Percentiles rank a stretch among this genome's conserved stretches.
Evolutionary conservation across 2,113 vertebrate species (phyloP).

Genomic region (Istiophorus platypterus): DNA sequence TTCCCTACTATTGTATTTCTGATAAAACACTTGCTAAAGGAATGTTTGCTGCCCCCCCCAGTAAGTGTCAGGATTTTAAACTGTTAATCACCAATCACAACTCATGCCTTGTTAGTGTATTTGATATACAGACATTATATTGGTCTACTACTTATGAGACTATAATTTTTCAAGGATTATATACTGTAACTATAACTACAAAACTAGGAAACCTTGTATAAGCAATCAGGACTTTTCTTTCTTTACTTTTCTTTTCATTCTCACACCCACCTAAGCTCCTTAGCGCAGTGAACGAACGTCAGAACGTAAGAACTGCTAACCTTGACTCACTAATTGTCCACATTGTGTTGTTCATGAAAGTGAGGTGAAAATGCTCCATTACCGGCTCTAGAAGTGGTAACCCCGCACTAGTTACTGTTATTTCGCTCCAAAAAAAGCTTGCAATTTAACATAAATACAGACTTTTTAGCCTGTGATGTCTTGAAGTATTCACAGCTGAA

Average conservation of each 20-base stretch:
- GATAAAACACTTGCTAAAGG: not conserved
- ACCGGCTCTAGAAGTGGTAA: conserved; percentile 50
- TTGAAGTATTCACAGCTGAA: conserved; percentile 13
- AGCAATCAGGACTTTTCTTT: not conserved
- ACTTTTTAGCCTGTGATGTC: conserved; percentile 14
- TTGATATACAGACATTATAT: not conserved
- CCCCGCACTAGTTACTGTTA: conserved; percentile 47
- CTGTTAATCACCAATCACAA: not conserved
- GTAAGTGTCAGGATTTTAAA: too few relatives aligned
- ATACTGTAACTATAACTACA: not conserved
- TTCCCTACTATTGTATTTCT: not conserved
- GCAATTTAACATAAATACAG: conserved; percentile 16
- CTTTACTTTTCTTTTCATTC: conserved; percentile 2
- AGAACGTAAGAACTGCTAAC: conserved; percentile 29
- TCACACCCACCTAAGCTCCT: conserved; percentile 30
- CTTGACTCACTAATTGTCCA: conserved; percentile 54
- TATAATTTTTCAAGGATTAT: not conserved
- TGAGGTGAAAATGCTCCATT: conserved; percentile 56
- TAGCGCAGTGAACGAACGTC: conserved; percentile 30
- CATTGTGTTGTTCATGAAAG: conserved; percentile 35
- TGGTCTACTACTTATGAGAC: too few relatives aligned
- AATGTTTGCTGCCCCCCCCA: not conserved
- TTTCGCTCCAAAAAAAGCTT: conserved; percentile 30
- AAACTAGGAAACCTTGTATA: not conserved
- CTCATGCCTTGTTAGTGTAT: not conserved